Base-by-base conservation (phyloP, 2,888 invertebrate species). In the Geophilus truncorum region DNA sequence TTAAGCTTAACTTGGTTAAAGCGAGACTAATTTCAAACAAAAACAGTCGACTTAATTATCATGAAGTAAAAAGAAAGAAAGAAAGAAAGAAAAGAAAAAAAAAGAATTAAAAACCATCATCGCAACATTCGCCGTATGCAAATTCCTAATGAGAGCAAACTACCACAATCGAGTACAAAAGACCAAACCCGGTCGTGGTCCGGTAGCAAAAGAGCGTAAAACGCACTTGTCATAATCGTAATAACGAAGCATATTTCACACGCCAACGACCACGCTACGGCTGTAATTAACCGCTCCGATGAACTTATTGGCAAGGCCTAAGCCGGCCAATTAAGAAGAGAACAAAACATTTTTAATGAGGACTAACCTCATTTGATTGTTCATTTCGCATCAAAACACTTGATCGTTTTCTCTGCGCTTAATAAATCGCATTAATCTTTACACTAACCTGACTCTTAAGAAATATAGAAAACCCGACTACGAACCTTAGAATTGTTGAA, bases 271-370 rank as follows among this genome's bases (percentile, higher is more conserved):
- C 57, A 57, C 57, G 57, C 23, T 57, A 57, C 57, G 57, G 57
- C 57, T 57, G 57, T 57, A 57, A 57, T 57, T 57, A 57, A 57
- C 57, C 57, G 57, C 57, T 57, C 57, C 57, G 57, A 57, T 57
- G 57, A 57, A 57, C 57, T 57, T 57, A 57, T 57, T 57, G 57
- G 57, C 18, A 57, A 57, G 57, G n/a, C 57, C 21, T 57, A 57
- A 57, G 57, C 57, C 57, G 57, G 57, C 57, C 57, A 57, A 57
- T 57, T 57, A 57, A 57, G 57, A 57, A 5, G 21, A 57, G 57
- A 57, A 57, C 57, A 57, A 57, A 57, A 57, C 57, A 57, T 15
- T 57, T 57, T 57, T 57, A 57, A 57, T 57, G 57, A 57, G 57
- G 57, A 57, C 57, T 57, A 57, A 57, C 57, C 57, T 57, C 57